phyloP scores from a whole-genome alignment of 2,113 vertebrate genomes.

The Microcebus tavaratra region DNA sequence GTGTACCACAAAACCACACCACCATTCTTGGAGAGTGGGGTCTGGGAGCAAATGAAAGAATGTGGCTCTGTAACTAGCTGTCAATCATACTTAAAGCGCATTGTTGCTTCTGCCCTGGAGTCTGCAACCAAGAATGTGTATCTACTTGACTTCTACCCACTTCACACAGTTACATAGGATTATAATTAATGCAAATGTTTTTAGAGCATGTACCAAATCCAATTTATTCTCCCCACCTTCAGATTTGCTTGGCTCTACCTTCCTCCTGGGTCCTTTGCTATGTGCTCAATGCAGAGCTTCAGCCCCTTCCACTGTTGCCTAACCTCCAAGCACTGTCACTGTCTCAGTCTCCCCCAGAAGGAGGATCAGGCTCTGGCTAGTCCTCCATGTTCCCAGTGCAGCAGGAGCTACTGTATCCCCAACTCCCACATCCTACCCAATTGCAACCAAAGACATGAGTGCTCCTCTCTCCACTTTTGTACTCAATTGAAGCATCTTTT shows the following conservation, averaged over 20 bases:
- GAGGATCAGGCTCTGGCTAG: not conserved
- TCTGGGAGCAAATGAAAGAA: not conserved
- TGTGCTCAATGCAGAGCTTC: not conserved
- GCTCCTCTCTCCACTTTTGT: not conserved
- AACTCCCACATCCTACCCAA: not conserved
- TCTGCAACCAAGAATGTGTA: not conserved
- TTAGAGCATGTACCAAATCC: not conserved
- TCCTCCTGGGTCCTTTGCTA: not conserved
- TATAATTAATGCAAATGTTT: constrained; percentile 17
- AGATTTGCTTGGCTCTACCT: not conserved
- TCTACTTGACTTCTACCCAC: not conserved
- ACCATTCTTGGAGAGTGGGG: not conserved
- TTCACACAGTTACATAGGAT: not conserved
- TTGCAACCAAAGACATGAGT: not conserved
- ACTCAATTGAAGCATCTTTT: not conserved
- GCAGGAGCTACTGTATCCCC: not conserved
- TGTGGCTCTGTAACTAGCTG: not conserved
- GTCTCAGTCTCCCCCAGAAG: not conserved
- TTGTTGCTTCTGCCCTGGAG: not conserved
- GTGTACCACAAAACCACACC: not conserved
- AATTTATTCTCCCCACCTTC: not conserved
- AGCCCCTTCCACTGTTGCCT: not conserved
- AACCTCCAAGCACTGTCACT: not conserved
- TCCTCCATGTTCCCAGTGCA: not conserved
- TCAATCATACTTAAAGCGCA: not conserved